These are phyloP conservation scores for Agrotis exclamationis DNA, from an alignment of 2,888 invertebrate genomes.

Conservation along the genomic window DNA sequence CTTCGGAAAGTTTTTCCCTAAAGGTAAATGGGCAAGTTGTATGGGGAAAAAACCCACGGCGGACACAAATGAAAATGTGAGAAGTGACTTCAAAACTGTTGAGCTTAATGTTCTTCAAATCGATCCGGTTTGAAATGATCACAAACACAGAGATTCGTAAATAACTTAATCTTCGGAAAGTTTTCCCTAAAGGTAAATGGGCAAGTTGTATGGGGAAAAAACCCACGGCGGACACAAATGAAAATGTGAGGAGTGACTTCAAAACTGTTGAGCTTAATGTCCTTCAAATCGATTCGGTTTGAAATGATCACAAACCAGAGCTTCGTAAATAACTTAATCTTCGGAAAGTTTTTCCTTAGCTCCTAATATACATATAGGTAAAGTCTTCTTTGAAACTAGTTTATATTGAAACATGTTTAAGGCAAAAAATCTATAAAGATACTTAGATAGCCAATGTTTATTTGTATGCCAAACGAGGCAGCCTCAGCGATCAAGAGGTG, in stretches of 20 bases:
- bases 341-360: slow-evolving; percentile 9
- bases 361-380: not conserved
- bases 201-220: too few species aligned
- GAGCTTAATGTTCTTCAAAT: slow-evolving; percentile 4
- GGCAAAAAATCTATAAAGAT: slow-evolving; percentile 36
- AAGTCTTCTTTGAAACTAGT: slow-evolving; percentile 28
- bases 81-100: slow-evolving; percentile 34
- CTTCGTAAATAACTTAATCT: slow-evolving; percentile 3
- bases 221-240: too few species aligned
- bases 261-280: slow-evolving; percentile 8
- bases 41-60: too few species aligned
- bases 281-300: slow-evolving; percentile 1
- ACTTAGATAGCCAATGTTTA: slow-evolving; percentile 48
- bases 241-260: too few species aligned
- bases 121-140: slow-evolving; percentile 4
- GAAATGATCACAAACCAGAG: not conserved
- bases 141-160: not conserved
- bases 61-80: too few species aligned
- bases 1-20: slow-evolving; percentile 26
- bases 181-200: too few species aligned
- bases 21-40: too few species aligned
- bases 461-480: slow-evolving; percentile 54
- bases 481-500: slow-evolving; percentile 50
- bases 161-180: slow-evolving; percentile 1
- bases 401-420: slow-evolving; percentile 47